phyloP scores from a whole-genome alignment of 2,888 invertebrate species.

The Corythucha ciliata region DNA sequence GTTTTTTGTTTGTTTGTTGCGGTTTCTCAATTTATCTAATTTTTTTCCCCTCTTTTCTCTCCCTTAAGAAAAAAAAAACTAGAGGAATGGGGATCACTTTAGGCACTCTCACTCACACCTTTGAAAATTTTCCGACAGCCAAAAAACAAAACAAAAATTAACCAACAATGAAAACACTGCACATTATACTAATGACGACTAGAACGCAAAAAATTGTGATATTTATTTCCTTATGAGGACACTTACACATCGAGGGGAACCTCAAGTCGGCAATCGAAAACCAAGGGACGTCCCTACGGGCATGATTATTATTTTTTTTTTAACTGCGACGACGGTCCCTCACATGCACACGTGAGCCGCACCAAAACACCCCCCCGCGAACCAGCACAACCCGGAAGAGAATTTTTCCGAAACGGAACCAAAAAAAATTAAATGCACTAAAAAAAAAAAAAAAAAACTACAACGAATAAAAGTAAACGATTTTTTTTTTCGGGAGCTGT shows the following conservation, averaged over 20 bases:
- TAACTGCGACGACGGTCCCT: no score
- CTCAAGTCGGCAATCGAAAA: slow-evolving; percentile 22
- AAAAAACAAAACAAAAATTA: background rate
- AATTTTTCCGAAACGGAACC: background rate
- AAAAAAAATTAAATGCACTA: background rate
- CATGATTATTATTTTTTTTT: slow-evolving; percentile 13
- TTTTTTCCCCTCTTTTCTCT: no score
- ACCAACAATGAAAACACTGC: background rate
- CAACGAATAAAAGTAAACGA: background rate
- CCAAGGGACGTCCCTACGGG: slow-evolving; percentile 7
- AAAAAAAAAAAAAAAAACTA: background rate
- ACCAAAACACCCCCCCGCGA: background rate
- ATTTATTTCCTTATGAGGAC: background rate
- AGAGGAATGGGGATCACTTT: no score
- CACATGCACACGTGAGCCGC: no score
- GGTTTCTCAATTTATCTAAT: no score
- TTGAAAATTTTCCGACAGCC: no score
- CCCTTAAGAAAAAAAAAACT: no score
- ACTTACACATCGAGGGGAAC: slow-evolving; percentile 21
- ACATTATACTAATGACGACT: background rate
- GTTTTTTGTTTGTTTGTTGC: no score
- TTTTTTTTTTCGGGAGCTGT: background rate
- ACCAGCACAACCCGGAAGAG: background rate
- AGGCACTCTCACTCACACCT: no score
- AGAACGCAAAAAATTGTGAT: background rate